These are phyloP conservation scores for Saccostrea cuccullata DNA, from an alignment of 1,140 invertebrate species.

Conservation along the genomic window DNA sequence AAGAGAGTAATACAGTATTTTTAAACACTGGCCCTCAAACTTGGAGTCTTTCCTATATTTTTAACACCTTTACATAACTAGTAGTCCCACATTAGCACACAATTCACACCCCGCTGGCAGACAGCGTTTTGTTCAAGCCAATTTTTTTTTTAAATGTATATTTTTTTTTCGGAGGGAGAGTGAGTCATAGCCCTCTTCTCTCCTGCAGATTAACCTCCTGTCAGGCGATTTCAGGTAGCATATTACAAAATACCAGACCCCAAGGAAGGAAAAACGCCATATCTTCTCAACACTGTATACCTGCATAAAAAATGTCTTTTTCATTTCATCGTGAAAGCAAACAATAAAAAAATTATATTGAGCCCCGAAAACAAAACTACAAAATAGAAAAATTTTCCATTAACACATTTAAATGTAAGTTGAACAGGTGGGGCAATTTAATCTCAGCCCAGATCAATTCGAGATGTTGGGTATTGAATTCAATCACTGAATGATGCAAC, in stretches of 20 bases:
- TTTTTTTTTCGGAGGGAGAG: not conserved
- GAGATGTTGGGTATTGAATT: not conserved
- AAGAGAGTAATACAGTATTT: not conserved
- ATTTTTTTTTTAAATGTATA: not conserved
- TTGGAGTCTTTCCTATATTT: slow-evolving; percentile 12
- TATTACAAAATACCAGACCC: slow-evolving; percentile 10
- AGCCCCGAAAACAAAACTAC: slow-evolving; percentile 2
- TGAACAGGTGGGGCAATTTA: not conserved
- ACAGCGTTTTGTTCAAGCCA: slow-evolving; percentile 11
- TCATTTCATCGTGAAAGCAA: slow-evolving; percentile 26
- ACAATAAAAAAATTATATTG: not conserved
- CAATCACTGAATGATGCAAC: not conserved
- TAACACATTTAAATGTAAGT: not conserved
- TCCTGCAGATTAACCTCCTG: slow-evolving; percentile 34
- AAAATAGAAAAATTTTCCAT: not conserved
- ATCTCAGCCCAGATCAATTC: not conserved
- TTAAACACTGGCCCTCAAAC: slow-evolving; percentile 4
- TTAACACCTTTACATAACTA: slow-evolving; percentile 10
- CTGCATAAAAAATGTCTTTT: slow-evolving; percentile 12
- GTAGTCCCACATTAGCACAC: slow-evolving; percentile 17
- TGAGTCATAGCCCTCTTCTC: slow-evolving; percentile 5
- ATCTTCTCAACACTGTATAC: slow-evolving; percentile 18
- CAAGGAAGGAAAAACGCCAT: slow-evolving; percentile 1
- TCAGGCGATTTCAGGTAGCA: slow-evolving; percentile 29
- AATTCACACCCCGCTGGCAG: slow-evolving; percentile 30